phyloP scores from a whole-genome alignment of 2,888 invertebrate species.

The Apoderus coryli region DNA sequence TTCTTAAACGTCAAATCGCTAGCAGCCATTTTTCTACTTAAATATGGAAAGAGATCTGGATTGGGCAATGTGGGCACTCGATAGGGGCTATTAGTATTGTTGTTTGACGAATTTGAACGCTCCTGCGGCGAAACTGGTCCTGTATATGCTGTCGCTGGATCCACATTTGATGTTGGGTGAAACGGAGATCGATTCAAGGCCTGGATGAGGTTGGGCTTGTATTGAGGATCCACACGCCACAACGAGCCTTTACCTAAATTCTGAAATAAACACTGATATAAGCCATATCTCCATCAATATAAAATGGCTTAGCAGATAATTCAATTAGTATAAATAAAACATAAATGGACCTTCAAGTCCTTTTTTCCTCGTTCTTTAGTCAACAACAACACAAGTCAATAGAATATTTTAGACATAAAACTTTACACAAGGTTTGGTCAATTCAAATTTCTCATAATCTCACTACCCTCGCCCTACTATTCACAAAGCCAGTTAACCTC shows the following conservation, averaged over 20 bases:
- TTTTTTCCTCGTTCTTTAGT: no score
- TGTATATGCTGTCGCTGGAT: constrained; percentile 32
- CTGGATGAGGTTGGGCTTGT: constrained; percentile 76
- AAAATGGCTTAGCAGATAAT: no score
- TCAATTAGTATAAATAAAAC: no score
- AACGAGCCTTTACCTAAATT: constrained; percentile 89
- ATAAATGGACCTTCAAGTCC: no score
- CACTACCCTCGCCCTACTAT: no score
- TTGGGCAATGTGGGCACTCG: constrained; percentile 38
- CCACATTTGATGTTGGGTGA: constrained; percentile 47
- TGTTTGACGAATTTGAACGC: constrained; percentile 3
- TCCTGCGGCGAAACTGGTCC: no score
- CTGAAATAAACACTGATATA: constrained; percentile 40
- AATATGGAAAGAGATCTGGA: constrained; percentile 70
- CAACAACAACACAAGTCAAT: no score
- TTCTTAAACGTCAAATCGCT: constrained; percentile 24
- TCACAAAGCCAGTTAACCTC: no score
- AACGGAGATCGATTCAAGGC: constrained; percentile 81
- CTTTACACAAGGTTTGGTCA: no score
- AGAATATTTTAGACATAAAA: no score
- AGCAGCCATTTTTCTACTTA: constrained; percentile 55
- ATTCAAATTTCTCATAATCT: no score
- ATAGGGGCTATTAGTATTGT: constrained; percentile 14
- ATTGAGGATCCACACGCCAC: constrained; percentile 92
- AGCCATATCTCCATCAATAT: no score